Conservation (phyloP, 2,797 vertebrate species). For the Hoplostethus mediterraneus region DNA sequence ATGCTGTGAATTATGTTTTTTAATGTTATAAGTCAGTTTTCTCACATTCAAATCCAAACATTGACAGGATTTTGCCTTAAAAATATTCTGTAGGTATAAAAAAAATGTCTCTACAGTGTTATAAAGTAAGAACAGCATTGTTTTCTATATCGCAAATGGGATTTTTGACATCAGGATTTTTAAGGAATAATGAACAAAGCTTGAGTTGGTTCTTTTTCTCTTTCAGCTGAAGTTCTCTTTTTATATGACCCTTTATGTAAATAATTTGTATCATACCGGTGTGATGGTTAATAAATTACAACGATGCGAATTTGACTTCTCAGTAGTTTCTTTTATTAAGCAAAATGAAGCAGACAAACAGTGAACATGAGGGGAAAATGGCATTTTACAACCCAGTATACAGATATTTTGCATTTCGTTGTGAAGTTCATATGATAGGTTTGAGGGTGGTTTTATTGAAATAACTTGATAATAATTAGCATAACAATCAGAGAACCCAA, state of each 20-base stretch:
- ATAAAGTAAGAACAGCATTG: constrained; percentile 40
- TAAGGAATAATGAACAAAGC: constrained; percentile 49
- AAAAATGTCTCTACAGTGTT: constrained; percentile 59
- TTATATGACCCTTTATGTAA: constrained; percentile 67
- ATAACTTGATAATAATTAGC: constrained; percentile 26
- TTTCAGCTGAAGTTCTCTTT: constrained; percentile 52
- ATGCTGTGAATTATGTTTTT: constrained; percentile 57
- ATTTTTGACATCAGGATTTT: constrained; percentile 59
- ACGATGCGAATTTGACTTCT: constrained; percentile 29
- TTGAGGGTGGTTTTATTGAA: background rate
- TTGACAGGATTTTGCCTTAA: constrained; percentile 73
- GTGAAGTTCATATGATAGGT: constrained; percentile 1
- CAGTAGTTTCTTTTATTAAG: constrained; percentile 35
- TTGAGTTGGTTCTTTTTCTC: constrained; percentile 53
- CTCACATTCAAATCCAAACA: constrained; percentile 62
- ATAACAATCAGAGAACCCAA: constrained; percentile 17
- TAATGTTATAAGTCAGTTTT: constrained; percentile 29
- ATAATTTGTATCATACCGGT: constrained; percentile 77
- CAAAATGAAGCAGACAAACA: background rate
- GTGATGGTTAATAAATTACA: constrained; percentile 66
- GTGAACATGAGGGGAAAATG: no score
- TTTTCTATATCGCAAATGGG: constrained; percentile 52
- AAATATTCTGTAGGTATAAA: constrained; percentile 49
- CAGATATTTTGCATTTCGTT: background rate
- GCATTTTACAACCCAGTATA: no score